These are phyloP conservation scores for Pyrocoelia pectoralis DNA, from an alignment of 2,888 invertebrate genomes.

Conservation along the genomic window DNA sequence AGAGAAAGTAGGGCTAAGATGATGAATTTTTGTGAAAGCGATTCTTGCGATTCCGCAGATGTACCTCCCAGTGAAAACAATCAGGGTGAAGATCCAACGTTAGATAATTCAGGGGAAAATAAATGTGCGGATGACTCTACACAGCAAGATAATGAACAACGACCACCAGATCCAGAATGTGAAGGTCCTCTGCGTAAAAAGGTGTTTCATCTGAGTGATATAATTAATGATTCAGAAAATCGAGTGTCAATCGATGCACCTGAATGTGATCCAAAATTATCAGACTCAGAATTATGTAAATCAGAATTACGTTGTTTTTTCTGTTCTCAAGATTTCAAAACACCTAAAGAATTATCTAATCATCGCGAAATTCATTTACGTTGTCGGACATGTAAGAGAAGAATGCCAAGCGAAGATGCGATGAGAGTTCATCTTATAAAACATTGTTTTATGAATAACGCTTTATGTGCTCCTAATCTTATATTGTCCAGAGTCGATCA, in stretches of 20 bases:
- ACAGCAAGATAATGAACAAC: neutral
- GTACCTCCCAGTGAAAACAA: neutral
- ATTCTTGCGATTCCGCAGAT: slow-evolving; percentile 4
- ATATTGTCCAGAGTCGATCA: slow-evolving; percentile 18
- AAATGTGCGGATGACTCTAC: neutral
- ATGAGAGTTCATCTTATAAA: slow-evolving; percentile 17
- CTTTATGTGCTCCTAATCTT: slow-evolving; percentile 12
- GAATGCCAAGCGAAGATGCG: slow-evolving; percentile 3
- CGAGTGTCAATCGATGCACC: neutral
- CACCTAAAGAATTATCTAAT: neutral
- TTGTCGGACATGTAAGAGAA: slow-evolving; percentile 19
- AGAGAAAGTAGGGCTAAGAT: slow-evolving; percentile 17
- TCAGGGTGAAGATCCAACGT: neutral
- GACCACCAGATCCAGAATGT: too few relatives aligned
- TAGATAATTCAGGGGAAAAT: neutral
- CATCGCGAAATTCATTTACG: slow-evolving; percentile 17
- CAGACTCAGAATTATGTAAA: neutral
- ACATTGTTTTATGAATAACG: slow-evolving; percentile 16
- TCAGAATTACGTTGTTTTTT: slow-evolving; percentile 12
- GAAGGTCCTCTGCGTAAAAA: neutral
- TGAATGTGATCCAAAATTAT: neutral
- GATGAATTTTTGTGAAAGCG: slow-evolving; percentile 23
- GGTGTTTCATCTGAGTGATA: neutral
- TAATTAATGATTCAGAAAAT: neutral
- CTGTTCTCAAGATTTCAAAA: slow-evolving; percentile 15